phyloP scores from a whole-genome alignment of 2,888 invertebrate species.

The Ceraclea dissimilis region DNA sequence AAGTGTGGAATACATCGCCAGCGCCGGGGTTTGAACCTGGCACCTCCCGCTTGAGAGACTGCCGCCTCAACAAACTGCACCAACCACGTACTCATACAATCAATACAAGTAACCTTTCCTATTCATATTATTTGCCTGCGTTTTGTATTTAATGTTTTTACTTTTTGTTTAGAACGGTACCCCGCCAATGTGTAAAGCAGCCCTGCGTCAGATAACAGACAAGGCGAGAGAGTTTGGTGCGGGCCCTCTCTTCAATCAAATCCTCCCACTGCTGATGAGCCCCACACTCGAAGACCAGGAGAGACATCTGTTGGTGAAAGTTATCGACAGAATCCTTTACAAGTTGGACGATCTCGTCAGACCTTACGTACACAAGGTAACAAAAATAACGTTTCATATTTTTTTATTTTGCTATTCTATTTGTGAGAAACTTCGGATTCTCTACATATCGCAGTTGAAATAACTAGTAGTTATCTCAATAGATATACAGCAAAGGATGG shows the following conservation, averaged over 20 bases:
- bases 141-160: not conserved
- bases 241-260: slow-evolving; percentile 98
- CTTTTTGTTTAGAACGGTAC: slow-evolving; percentile 70
- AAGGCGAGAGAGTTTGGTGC: slow-evolving; percentile 98
- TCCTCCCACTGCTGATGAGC: slow-evolving; percentile 97
- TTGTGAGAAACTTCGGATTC: slow-evolving; percentile 6
- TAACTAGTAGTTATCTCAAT: too few relatives aligned
- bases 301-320: slow-evolving; percentile 95
- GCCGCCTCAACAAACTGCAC: too few relatives aligned
- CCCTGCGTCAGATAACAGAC: slow-evolving; percentile 94
- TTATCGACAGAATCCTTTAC: slow-evolving; percentile 96
- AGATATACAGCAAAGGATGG: too few relatives aligned
- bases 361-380: slow-evolving; percentile 95
- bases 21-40: too few relatives aligned
- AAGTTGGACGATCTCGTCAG: slow-evolving; percentile 97
- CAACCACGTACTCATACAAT: too few relatives aligned
- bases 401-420: slow-evolving; percentile 31
- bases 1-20: too few relatives aligned
- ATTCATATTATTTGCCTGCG: too few relatives aligned
- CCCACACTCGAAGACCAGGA: slow-evolving; percentile 99
- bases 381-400: slow-evolving; percentile 31
- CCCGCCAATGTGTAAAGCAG: slow-evolving; percentile 98
- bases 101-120: too few relatives aligned
- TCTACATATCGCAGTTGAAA: too few relatives aligned
- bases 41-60: too few relatives aligned